phyloP scores from a whole-genome alignment of 2,797 vertebrate species.

The Remorina albescens region DNA sequence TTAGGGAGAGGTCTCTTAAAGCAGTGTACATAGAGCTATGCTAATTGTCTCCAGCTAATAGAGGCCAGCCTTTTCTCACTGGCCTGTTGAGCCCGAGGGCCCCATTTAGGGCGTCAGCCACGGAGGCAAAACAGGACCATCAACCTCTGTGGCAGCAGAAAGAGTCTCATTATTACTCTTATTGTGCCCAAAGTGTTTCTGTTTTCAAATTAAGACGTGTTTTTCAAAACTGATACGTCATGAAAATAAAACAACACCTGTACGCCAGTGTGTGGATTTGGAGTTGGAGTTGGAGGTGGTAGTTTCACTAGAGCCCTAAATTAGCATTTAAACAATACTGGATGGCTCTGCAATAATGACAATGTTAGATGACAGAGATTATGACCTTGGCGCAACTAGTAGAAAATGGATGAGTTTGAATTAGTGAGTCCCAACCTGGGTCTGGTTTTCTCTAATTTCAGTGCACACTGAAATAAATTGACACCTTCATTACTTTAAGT shows the following conservation, averaged over 20 bases:
- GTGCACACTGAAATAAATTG: no score
- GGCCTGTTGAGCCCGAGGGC: slow-evolving; percentile 57
- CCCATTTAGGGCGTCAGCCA: slow-evolving; percentile 58
- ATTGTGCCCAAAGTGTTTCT: slow-evolving; percentile 3
- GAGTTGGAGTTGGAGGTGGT: slow-evolving; percentile 15
- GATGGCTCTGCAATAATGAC: slow-evolving; percentile 39
- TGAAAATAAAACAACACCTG: slow-evolving; percentile 6
- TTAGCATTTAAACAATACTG: slow-evolving; percentile 45
- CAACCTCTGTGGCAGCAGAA: slow-evolving; percentile 44
- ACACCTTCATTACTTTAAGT: background rate
- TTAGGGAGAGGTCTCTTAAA: slow-evolving; percentile 65
- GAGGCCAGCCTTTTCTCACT: slow-evolving; percentile 68
- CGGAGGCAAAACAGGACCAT: slow-evolving; percentile 56
- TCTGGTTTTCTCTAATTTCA: background rate
- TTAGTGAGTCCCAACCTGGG: background rate
- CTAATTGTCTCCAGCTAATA: slow-evolving; percentile 74
- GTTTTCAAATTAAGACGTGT: background rate
- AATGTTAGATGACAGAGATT: slow-evolving; percentile 29
- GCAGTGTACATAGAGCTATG: slow-evolving; percentile 68
- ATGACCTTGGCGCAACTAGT: background rate
- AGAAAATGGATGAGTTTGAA: background rate
- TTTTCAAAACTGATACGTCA: background rate
- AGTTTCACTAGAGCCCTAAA: slow-evolving; percentile 48
- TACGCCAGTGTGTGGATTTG: background rate
- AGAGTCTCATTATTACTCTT: slow-evolving; percentile 23